Evolutionary conservation across 30 jellyfish, hydroid and myxozoan species (phyloP), one percentile per base, ranked within the genome.

Genomic region (Pelagia noctiluca): DNA sequence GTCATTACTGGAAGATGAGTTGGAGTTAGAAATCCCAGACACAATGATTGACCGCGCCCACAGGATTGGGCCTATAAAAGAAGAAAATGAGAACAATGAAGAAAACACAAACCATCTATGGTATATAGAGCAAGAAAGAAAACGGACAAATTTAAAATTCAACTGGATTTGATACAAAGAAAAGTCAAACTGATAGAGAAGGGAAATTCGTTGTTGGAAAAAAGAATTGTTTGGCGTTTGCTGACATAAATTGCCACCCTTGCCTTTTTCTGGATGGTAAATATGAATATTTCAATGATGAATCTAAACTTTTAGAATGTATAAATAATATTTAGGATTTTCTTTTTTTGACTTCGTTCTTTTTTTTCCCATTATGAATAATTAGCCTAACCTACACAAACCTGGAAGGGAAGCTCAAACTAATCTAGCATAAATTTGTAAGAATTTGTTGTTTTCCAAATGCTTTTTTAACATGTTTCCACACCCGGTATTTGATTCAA

Each of bases 101-200:
- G 61, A 11, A 19, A 47, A 8, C 61, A 19, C 72, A 35, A 19
- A 60, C 72, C 34, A 10, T 60, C 26, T 60, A 60, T 35, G 72
- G 72, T 60, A 35, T 60, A 60, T 11, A 60, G 29, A 23, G 72
- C 72, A 60, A 23, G 72, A 60, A 60, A 60, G 72, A 60, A 60
- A 35, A 60, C 72, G 26, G 72, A 60, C 21, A 60, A 60, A 11
- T 60, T 60, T 35, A 60, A 23, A 60, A 23, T 60, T 60, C 21
- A 35, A 23, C 72, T 60, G 21, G 72, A 60, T 35, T 35, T 60
- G 18, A 60, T 35, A 30, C 26, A 60, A 30, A 60, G 29, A 60
- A 23, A 35, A 60, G 72, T 35, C 18, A 60, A 60, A 60, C 34
- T 60, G 72, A 23, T n/a, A n/a, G n/a, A n/a, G n/a, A n/a, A n/a